Base-by-base conservation (phyloP, 2,797 vertebrate species). In the Crax fasciolata region DNA sequence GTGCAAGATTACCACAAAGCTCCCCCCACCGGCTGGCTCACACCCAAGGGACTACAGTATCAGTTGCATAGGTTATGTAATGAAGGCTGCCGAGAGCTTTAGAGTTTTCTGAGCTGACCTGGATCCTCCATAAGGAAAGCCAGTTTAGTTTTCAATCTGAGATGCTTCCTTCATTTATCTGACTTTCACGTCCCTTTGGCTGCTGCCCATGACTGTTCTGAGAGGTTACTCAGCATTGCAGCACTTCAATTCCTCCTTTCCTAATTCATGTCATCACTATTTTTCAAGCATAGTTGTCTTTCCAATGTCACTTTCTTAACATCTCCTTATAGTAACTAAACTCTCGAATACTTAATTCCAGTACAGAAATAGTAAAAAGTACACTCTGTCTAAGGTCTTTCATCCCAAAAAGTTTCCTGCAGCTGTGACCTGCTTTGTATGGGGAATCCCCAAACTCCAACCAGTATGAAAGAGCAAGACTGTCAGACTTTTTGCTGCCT, bases 51-150 rank as follows among this genome's bases (percentile, higher is more conserved):
- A 75, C 58, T 54, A 44, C 80, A 94, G 89, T 90, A 74, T 81
- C 89, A 35, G 68, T 75, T 43, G 32, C 59, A 24, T 1, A 41
- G 63, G 70, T 91, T 87, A 54, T 0, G 24, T 27, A 77, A 83
- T 2, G 54, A 91, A 71, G 41, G 90, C 83, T 87, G 82, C 94
- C 3, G 39, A 89, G 73, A 80, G 87, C 24, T 88, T 58, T 68
- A 1, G 3, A 65, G 66, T 67, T 77, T 43, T 55, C 70, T 81
- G 84, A 70, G 58, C 75, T 85, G 86, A 70, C 76, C 81, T 72
- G 51, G 35, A 35, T 35, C 35, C 35, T 35, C 35, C 35, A 35
- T 35, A 35, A 35, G 35, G 73, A 91, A 89, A 94, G 86, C 38
- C 17, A 35, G 58, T 57, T 1, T 10, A 46, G 58, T 39, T 93